Base-by-base conservation (phyloP, 2,888 invertebrate genomes). In the Cryptus viduatorius region DNA sequence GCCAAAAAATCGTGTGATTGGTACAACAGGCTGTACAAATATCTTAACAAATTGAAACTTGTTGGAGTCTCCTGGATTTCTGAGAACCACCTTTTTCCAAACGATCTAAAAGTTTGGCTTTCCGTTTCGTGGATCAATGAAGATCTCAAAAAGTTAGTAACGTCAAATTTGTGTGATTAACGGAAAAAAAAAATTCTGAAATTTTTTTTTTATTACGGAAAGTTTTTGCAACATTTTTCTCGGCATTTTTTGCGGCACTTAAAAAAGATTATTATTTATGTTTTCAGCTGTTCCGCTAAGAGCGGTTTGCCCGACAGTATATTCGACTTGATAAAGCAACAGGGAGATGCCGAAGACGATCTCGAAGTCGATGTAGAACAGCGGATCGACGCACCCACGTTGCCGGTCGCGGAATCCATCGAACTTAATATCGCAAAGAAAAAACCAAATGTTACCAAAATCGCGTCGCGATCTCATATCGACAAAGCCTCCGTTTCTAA, bases 61-160 rank as follows among this genome's bases (percentile, higher is more conserved):
- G 94, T 94, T 86, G 95, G 95, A 5, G 76, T 94, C 19, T 76
- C 90, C 44, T 95, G 95, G 93, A 91, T 96, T 78, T 95, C 95
- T 8, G 72, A 90, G 4, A 88, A 92, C 61, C 95, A 94, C 89
- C 84, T 87, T 72, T 91, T 96, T 46, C 95, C 95, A 50, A 56
- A 83, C 67, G 91, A 95, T 90, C 92, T 96, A 56, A 92, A 92
- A 79, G 82, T 90, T 59, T 95, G 95, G 95, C 88, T 95, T 14
- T 93, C 94, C 85, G 89, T 95, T 31, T 92, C 94, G 68, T 94
- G 94, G 92, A 86, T 95, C 73, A 94, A 95, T 84, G 91, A 94
- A 75, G 93, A 93, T 86, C 93, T 94, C 85, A 89, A 89, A 80
- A 86, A 77, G 93, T 90, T 85, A 44, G 53, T 76, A 46, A 10